Conservation (phyloP, 2,113 vertebrate species). For the Sceloporus undulatus region DNA sequence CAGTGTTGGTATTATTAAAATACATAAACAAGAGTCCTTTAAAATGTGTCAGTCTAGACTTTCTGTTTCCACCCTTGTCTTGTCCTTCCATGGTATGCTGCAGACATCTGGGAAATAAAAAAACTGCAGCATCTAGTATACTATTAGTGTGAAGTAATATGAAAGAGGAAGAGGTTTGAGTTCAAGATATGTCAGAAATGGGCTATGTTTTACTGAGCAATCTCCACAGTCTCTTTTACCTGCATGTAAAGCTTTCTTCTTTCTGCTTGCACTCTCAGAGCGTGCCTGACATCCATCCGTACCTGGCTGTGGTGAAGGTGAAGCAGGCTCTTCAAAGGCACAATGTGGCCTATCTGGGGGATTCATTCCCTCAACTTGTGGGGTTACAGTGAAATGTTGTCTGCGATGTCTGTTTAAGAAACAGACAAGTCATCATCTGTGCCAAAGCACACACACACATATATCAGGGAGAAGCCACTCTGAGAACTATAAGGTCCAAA, state of each 20-base stretch:
- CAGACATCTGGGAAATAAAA: background rate
- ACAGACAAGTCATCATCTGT: conserved; percentile 34
- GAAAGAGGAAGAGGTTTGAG: background rate
- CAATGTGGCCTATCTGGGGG: background rate
- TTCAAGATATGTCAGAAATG: background rate
- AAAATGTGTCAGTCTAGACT: background rate
- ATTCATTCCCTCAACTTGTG: conserved; percentile 30
- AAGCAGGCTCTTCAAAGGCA: conserved; percentile 46
- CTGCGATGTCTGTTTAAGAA: conserved; percentile 59
- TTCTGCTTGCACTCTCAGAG: conserved; percentile 45
- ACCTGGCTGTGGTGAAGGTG: background rate
- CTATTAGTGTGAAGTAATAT: background rate
- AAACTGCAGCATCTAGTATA: background rate
- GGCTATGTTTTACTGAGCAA: conserved; percentile 17
- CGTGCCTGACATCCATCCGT: conserved; percentile 35
- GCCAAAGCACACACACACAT: background rate
- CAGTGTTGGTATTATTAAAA: background rate
- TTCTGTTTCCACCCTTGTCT: background rate
- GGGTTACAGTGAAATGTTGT: conserved; percentile 50
- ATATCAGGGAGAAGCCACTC: background rate
- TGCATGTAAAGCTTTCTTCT: conserved; percentile 72
- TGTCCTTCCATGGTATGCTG: background rate
- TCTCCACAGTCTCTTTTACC: conserved; percentile 62
- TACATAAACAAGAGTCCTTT: background rate
- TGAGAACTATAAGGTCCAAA: background rate